These are phyloP conservation scores for Psophia crepitans DNA, from an alignment of 2,113 vertebrate genomes.

Conservation along the genomic window DNA sequence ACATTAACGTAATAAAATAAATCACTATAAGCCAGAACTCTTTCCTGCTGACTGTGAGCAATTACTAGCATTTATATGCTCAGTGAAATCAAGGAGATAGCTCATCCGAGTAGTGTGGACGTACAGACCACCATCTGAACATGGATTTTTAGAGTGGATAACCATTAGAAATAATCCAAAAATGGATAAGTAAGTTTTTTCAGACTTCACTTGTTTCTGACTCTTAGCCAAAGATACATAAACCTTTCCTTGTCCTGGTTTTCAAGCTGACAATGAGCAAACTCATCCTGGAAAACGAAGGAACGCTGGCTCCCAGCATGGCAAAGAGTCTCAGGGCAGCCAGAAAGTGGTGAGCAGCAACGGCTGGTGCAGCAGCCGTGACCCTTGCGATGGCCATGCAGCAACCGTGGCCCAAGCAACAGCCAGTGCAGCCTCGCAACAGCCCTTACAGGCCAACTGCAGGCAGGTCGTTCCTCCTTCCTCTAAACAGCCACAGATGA, in stretches of 20 bases:
- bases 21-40: not conserved
- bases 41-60: not conserved
- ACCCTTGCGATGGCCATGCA: not conserved
- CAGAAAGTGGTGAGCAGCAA: not conserved
- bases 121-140: not conserved
- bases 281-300: not conserved
- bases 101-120: not conserved
- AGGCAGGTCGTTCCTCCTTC: not conserved
- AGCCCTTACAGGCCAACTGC: not conserved
- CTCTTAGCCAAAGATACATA: not conserved
- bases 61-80: not conserved
- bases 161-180: not conserved
- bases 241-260: not conserved
- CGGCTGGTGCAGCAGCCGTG: fast-evolving
- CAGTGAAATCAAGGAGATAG: not conserved
- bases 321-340: not conserved
- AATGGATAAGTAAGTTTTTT: not conserved
- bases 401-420: not conserved
- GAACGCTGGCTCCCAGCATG: fast-evolving
- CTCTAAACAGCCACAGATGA: not conserved
- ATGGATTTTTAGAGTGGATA: not conserved
- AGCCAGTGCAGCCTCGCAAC: not conserved
- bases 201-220: not conserved
- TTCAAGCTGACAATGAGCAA: not conserved
- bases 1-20: constrained; percentile 31